These are phyloP conservation scores for Grantiella picta DNA, from an alignment of 2,113 vertebrate genomes.

Conservation along the genomic window DNA sequence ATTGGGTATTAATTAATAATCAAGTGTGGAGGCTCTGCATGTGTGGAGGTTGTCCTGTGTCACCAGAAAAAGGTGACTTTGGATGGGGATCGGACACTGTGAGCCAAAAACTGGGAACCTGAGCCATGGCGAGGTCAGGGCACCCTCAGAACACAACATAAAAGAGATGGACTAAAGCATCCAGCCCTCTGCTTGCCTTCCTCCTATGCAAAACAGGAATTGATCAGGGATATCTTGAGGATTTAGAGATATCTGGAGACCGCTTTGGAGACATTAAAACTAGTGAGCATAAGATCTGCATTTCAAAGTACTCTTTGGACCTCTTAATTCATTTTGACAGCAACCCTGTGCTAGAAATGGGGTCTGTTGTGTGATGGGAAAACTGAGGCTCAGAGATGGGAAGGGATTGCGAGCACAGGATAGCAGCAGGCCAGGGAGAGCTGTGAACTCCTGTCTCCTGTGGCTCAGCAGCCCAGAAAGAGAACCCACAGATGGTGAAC, in stretches of 20 bases:
- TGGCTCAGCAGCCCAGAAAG: not conserved
- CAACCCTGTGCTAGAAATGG: not conserved
- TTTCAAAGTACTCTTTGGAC: constrained; percentile 58
- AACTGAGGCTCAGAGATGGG: not conserved
- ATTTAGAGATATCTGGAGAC: constrained; percentile 62
- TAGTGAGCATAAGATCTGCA: constrained; percentile 40
- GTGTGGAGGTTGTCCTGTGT: not conserved
- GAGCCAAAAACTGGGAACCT: not conserved
- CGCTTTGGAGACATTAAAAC: constrained; percentile 48
- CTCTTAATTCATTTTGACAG: constrained; percentile 64
- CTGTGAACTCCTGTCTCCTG: not conserved
- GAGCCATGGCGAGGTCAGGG: not conserved
- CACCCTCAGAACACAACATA: not conserved
- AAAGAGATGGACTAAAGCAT: constrained; percentile 1
- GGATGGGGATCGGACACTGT: not conserved
- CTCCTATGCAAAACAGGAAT: constrained; percentile 48
- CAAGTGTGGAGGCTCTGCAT: not conserved
- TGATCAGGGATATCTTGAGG: constrained; percentile 47
- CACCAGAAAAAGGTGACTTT: not conserved
- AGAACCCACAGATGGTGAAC: not conserved
- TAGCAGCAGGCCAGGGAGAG: not conserved
- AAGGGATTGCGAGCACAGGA: not conserved
- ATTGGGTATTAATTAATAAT: not conserved
- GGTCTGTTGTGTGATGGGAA: not conserved
- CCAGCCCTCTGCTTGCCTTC: not conserved